Base-by-base conservation (phyloP, 2,113 vertebrate genomes). In the Asarcornis scutulata region DNA sequence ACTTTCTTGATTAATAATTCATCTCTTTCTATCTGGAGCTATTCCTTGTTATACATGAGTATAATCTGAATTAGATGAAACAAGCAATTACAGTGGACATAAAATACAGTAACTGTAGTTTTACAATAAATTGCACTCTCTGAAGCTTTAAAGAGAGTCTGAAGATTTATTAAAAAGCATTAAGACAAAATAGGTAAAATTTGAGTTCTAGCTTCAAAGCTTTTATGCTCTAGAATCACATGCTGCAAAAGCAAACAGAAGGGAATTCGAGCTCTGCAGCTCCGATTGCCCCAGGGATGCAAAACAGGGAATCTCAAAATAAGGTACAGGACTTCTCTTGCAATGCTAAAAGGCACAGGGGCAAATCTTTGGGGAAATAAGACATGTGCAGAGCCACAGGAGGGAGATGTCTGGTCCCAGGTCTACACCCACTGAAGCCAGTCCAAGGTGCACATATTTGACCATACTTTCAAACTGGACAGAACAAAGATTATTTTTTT, bases 1-100 rank as follows among this genome's bases (percentile, higher is more conserved):
- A 96, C 78, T 94, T 96, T 92, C 91, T 94, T 94, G 86, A 96
- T 93, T 96, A 94, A 97, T 97, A 97, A 86, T 94, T 96, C 48
- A 52, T 91, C 77, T 91, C 29, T 68, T 92, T 64, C 83, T 77
- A 89, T 95, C 78, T 93, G 55, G 63, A 88, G 80, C 60, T 89
- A 87, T 75, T 96, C 69, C 92, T 93, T 85, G 50, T 85, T 93
- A 96, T 93, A 95, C 94, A 95, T 16, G 46, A 94, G 38, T 93
- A 96, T 97, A 96, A 98, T 97, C 59, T 34, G 93, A 97, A 98
- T 97, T 93, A 95, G 86, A 97, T 97, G 92, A 97, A 98, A 97
- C 92, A 97, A 94, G 93, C 83, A 96, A 96, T 97, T 96, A 96
- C 75, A 95, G 75, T 86, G 85, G 95, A 89, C 91, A 86, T 95